These are phyloP conservation scores for Notechis scutatus DNA, from an alignment of 2,113 vertebrate species.

Conservation along the genomic window DNA sequence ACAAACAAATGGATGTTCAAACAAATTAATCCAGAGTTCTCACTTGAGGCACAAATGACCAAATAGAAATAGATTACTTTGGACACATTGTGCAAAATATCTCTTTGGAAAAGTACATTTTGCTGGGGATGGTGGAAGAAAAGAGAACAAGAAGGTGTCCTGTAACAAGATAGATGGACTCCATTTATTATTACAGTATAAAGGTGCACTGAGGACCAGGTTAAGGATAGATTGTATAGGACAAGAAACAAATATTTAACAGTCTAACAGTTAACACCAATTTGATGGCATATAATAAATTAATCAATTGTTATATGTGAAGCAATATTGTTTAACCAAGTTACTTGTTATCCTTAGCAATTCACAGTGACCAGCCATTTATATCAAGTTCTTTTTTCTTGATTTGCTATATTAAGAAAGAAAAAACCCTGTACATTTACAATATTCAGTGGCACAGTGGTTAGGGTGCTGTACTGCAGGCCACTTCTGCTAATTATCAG, in stretches of 20 bases:
- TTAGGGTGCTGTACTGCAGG: too few relatives aligned
- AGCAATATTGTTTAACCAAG: neutral
- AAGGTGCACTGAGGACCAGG: neutral
- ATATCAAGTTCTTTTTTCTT: neutral
- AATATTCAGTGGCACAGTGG: neutral
- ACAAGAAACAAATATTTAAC: neutral
- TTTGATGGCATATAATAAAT: neutral
- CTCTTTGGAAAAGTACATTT: neutral
- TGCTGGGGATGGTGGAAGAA: neutral
- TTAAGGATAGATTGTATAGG: neutral
- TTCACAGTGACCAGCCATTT: neutral
- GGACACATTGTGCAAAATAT: neutral
- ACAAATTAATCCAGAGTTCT: neutral
- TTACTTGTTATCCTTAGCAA: neutral
- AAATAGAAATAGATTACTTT: neutral
- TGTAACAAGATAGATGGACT: neutral
- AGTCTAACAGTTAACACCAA: neutral
- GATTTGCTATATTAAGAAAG: neutral
- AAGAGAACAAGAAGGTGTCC: neutral
- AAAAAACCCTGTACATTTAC: neutral
- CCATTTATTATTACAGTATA: neutral
- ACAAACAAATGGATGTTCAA: neutral
- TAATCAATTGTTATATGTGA: neutral
- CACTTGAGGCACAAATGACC: neutral
- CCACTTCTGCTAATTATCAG: too few relatives aligned